These are phyloP conservation scores for Brachionichthys hirsutus DNA, from an alignment of 2,113 vertebrate genomes.

Conservation along the genomic window DNA sequence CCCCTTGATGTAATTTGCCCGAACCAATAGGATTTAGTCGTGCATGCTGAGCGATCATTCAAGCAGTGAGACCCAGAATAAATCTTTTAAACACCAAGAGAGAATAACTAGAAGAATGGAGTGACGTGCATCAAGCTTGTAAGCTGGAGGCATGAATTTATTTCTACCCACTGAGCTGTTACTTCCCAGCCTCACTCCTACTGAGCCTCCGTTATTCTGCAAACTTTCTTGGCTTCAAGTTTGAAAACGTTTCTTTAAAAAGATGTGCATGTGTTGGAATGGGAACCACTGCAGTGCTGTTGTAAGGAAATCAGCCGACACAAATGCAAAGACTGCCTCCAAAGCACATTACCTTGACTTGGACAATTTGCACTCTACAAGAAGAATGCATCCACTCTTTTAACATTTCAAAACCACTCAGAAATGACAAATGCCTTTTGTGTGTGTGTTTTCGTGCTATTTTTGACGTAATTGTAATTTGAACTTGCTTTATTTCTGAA, in stretches of 20 bases:
- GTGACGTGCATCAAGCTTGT: slow-evolving; percentile 13
- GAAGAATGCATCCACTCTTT: background rate
- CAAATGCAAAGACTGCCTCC: background rate
- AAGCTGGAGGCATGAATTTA: slow-evolving; percentile 38
- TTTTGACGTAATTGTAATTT: slow-evolving; percentile 23
- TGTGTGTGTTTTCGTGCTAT: too few relatives aligned
- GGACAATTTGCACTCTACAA: background rate
- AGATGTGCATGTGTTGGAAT: slow-evolving; percentile 9
- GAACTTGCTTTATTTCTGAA: background rate
- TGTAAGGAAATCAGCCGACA: slow-evolving; percentile 3
- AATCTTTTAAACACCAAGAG: slow-evolving; percentile 5
- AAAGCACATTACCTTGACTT: slow-evolving; percentile 5
- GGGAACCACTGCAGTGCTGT: slow-evolving; percentile 2
- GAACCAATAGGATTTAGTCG: too few relatives aligned
- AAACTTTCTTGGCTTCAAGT: slow-evolving; percentile 10
- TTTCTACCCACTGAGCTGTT: slow-evolving; percentile 40
- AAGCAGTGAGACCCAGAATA: background rate
- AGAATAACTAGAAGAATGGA: background rate
- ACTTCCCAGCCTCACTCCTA: slow-evolving; percentile 26
- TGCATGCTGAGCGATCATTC: slow-evolving; percentile 1
- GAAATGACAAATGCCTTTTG: background rate
- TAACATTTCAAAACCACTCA: background rate
- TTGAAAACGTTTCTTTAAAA: slow-evolving; percentile 16
- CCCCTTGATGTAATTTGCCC: too few relatives aligned
- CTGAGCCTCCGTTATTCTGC: slow-evolving; percentile 6